Conservation (phyloP, 2,888 invertebrate genomes). For the Leucoma salicis region DNA sequence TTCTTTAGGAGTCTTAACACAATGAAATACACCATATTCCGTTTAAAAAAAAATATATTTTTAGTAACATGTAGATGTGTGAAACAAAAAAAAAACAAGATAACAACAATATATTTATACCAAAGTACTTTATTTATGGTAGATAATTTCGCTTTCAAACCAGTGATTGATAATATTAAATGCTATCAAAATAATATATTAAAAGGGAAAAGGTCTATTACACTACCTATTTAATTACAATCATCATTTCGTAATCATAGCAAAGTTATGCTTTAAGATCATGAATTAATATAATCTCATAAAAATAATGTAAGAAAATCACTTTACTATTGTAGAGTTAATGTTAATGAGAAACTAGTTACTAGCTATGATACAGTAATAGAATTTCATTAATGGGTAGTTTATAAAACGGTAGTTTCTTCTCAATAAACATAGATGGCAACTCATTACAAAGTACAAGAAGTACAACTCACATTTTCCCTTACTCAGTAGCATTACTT, state of each 20-base stretch:
- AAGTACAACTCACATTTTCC: background rate
- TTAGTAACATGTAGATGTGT: conserved; percentile 41
- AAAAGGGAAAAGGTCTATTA: too few relatives aligned
- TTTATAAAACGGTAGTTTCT: too few relatives aligned
- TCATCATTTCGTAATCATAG: too few relatives aligned
- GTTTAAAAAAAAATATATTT: conserved; percentile 46
- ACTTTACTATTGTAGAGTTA: too few relatives aligned
- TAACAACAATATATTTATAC: conserved; percentile 30
- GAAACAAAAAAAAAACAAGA: conserved; percentile 40
- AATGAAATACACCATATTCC: conserved; percentile 42
- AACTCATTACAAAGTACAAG: conserved; percentile 5
- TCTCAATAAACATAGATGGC: conserved; percentile 1
- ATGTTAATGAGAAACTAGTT: too few relatives aligned
- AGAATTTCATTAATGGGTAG: too few relatives aligned
- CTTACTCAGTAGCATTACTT: background rate
- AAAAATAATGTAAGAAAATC: too few relatives aligned
- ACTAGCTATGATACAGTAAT: too few relatives aligned
- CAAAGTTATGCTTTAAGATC: too few relatives aligned
- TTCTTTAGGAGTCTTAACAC: background rate
- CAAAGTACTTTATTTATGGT: conserved; percentile 20
- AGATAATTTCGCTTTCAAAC: conserved; percentile 20
- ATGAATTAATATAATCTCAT: too few relatives aligned
- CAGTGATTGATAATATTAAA: background rate
- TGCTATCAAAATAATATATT: too few relatives aligned
- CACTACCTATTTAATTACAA: too few relatives aligned